A percentile compares a stretch with the other conserved stretches of the same genome.
phyloP scores from a whole-genome alignment of 2,888 invertebrate genomes.

The Acanthosepion lycidas region DNA sequence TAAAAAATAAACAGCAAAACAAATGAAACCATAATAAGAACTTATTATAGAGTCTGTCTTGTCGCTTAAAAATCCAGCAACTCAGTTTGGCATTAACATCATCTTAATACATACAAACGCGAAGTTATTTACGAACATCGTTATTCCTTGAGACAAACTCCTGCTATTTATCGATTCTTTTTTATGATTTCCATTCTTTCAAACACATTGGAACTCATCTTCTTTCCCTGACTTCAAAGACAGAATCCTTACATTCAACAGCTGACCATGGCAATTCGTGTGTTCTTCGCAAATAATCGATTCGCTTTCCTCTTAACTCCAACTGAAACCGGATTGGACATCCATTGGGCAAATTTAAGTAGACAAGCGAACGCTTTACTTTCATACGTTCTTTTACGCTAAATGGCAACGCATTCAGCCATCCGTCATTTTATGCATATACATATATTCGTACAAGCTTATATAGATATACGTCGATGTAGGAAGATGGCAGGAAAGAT shows the following conservation, averaged over 20 bases:
- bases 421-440: not conserved
- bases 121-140: not conserved
- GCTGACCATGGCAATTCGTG: not conserved
- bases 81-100: no score
- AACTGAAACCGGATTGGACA: not conserved
- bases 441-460: not conserved
- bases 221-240: not conserved
- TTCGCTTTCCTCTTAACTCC: not conserved
- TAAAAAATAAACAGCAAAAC: not conserved
- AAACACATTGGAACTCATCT: not conserved
- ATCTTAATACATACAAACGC: not conserved
- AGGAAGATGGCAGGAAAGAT: no score
- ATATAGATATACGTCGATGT: not conserved
- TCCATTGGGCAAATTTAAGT: not conserved
- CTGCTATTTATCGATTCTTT: not conserved
- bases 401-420: no score
- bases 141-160: not conserved
- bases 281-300: not conserved
- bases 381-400: not conserved
- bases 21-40: not conserved
- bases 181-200: not conserved
- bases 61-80: not conserved
- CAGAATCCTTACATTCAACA: not conserved
- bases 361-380: not conserved
- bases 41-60: not conserved